Percentiles rank a stretch among this genome's conserved stretches.
These are phyloP conservation scores for Microctonus brassicae DNA, from an alignment of 2,888 invertebrate genomes.

Conservation along the genomic window DNA sequence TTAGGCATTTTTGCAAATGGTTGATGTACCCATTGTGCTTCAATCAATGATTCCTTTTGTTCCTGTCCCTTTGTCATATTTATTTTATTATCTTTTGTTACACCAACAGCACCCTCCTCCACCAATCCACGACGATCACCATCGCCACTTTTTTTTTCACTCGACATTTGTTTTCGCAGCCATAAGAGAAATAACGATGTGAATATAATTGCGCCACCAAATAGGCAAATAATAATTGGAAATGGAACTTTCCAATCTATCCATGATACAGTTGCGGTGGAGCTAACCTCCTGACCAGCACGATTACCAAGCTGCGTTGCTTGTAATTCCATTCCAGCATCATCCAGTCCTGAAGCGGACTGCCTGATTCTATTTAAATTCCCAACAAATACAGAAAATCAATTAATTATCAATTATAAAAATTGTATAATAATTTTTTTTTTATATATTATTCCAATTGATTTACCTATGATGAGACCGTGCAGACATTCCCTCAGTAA, in stretches of 20 bases:
- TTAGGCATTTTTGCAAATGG: slow-evolving; percentile 49
- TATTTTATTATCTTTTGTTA: slow-evolving; percentile 52
- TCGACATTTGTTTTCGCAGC: slow-evolving; percentile 69
- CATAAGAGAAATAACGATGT: slow-evolving; percentile 69
- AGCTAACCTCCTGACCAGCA: slow-evolving; percentile 62
- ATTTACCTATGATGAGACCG: slow-evolving; percentile 65
- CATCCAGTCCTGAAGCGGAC: slow-evolving; percentile 69
- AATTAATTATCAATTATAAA: background rate
- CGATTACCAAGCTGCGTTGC: slow-evolving; percentile 60
- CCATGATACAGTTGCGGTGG: slow-evolving; percentile 63
- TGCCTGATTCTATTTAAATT: slow-evolving; percentile 60
- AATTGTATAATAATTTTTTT: background rate
- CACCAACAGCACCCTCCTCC: slow-evolving; percentile 62
- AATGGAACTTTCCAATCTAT: slow-evolving; percentile 66
- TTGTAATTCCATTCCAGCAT: slow-evolving; percentile 69
- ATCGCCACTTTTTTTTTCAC: slow-evolving; percentile 67
- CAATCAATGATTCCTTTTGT: slow-evolving; percentile 46
- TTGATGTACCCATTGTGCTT: slow-evolving; percentile 64
- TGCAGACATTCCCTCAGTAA: slow-evolving; percentile 67
- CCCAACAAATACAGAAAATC: background rate
- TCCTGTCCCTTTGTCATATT: slow-evolving; percentile 54
- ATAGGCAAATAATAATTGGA: slow-evolving; percentile 64
- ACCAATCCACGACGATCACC: slow-evolving; percentile 67
- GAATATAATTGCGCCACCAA: slow-evolving; percentile 66
- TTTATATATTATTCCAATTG: background rate